These are phyloP conservation scores for Aleiodes alternator DNA, from an alignment of 2,888 invertebrate species.

Conservation along the genomic window DNA sequence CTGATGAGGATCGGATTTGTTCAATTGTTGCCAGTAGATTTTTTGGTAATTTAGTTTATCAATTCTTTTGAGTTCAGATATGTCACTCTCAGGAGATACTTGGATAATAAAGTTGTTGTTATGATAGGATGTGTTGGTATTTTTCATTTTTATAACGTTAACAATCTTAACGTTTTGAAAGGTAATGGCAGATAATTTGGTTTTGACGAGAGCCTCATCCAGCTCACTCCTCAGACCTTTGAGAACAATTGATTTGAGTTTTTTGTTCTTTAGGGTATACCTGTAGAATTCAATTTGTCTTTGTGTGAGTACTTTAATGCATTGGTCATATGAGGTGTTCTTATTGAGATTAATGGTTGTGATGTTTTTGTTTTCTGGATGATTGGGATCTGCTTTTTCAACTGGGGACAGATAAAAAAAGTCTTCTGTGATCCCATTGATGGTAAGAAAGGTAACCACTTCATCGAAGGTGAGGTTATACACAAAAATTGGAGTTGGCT, in stretches of 20 bases:
- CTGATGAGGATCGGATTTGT: conserved; percentile 29
- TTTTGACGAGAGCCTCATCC: not conserved
- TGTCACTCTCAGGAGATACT: not conserved
- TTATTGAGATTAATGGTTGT: too few relatives aligned
- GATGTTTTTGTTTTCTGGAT: too few relatives aligned
- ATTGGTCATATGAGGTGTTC: not conserved
- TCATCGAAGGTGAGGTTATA: too few relatives aligned
- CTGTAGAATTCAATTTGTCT: conserved; percentile 25
- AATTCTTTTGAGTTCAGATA: not conserved
- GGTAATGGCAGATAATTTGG: too few relatives aligned
- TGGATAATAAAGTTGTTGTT: conserved; percentile 19
- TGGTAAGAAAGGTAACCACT: too few relatives aligned
- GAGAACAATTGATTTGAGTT: conserved; percentile 32
- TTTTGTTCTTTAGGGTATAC: conserved; percentile 32
- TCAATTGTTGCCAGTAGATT: conserved; percentile 41
- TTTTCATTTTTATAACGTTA: too few relatives aligned
- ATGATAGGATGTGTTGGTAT: not conserved
- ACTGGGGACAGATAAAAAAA: too few relatives aligned
- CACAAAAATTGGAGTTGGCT: too few relatives aligned
- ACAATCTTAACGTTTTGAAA: too few relatives aligned
- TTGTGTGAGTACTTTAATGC: not conserved
- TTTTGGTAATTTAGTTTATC: conserved; percentile 21
- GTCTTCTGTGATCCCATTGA: too few relatives aligned
- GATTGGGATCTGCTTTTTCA: too few relatives aligned
- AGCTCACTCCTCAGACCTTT: conserved; percentile 37